Base-by-base conservation (phyloP, 2,888 invertebrate genomes). In the Hydraecia micacea region DNA sequence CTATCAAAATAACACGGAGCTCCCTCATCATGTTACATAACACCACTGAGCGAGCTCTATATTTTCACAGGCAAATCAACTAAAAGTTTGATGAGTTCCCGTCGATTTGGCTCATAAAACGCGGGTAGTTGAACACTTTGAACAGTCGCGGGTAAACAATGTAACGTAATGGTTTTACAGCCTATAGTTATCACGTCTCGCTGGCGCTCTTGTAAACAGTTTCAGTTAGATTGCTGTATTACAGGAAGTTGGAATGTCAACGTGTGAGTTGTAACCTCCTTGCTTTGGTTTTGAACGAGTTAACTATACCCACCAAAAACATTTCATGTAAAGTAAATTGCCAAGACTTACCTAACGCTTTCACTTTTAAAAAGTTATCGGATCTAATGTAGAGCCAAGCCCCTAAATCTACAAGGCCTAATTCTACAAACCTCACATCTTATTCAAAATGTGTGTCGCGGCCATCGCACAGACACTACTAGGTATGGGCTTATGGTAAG, bases 111-210 rank as follows among this genome's bases (percentile, higher is more conserved):
- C 60, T 74, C 73, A 75, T 88, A 88, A 88, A 88, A 55, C 75
- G 75, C 25, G 75, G 70, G 68, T 63, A 73, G 77, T 80, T 73
- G 73, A 65, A 55, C 73, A 68, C 46, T 28, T 36, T 25, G 77
- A 83, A 39, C 55, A 55, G 71, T 69, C 77, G 73, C 88, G 81
- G 86, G 88, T 87, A 85, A 89, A 89, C 89, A 89, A 86, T 79
- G 77, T 73, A 36, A 73, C 72, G 80, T 70, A 83, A 89, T 89
- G 78, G 90, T 82, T 90, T 90, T 89, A 89, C 88, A 85, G 75
- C 81, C 73, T 46, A 75, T 69, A 73, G 80, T 75, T 72, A 63
- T 69, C 63, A 60, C 58, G 63, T 62, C 60, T 71, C 62, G 49
- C 66, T 32, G 66, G 42, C 62, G 21, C n/a, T 49, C 58, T 52